Percentiles rank a stretch among this genome's conserved stretches.
Evolutionary conservation across 2,888 invertebrate species (phyloP).

Genomic region (Cosmorhoe ocellata): DNA sequence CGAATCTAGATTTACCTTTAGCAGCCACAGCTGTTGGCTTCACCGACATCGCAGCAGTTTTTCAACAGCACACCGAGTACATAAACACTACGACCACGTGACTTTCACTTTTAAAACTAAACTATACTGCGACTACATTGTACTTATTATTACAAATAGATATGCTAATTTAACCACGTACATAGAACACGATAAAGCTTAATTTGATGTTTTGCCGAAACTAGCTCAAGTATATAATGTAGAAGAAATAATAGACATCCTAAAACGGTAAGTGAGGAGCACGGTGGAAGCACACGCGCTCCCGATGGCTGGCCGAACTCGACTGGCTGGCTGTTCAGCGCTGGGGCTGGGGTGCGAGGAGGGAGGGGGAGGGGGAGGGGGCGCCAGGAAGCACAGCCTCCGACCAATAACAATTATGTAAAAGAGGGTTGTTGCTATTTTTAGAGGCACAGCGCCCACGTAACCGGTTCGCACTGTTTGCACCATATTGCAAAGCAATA

Average conservation of each 20-base stretch:
- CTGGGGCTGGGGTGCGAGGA: slow-evolving; percentile 28
- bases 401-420: slow-evolving; percentile 74
- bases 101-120: slow-evolving; percentile 30
- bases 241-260: slow-evolving; percentile 38
- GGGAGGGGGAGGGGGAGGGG: slow-evolving; percentile 36
- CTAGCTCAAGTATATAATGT: slow-evolving; percentile 3
- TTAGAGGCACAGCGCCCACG: slow-evolving; percentile 52
- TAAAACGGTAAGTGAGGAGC: slow-evolving; percentile 30
- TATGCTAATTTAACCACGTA: neutral
- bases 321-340: slow-evolving; percentile 47
- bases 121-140: slow-evolving; percentile 12
- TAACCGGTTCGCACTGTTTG: slow-evolving; percentile 53
- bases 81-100: slow-evolving; percentile 35
- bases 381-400: slow-evolving; percentile 69
- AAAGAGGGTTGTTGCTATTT: slow-evolving; percentile 72
- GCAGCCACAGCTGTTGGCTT: slow-evolving; percentile 57
- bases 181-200: neutral
- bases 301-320: slow-evolving; percentile 45
- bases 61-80: slow-evolving; percentile 36
- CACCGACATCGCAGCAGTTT: slow-evolving; percentile 55
- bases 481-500: slow-evolving; percentile 45
- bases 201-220: neutral
- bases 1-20: slow-evolving; percentile 51
- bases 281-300: slow-evolving; percentile 39
- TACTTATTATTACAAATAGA: neutral